Evolutionary conservation across 2,797 vertebrate species (phyloP).

Genomic region (Gymnoscopelus microlampas): DNA sequence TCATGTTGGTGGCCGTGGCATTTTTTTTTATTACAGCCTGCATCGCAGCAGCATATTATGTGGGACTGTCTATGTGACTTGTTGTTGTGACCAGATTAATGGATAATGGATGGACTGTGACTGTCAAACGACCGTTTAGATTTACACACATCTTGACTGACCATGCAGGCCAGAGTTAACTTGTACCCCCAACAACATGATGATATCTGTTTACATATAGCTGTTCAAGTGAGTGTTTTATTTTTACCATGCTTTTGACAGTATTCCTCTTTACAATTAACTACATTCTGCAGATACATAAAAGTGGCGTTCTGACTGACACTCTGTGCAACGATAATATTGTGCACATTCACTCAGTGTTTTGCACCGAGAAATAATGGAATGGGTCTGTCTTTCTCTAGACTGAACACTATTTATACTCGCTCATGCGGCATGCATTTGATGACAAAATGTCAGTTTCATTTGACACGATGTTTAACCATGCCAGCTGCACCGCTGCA

Average conservation of each 20-base stretch:
- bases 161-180: conserved; percentile 18
- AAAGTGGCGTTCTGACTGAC: neutral
- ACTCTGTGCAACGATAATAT: neutral
- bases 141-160: conserved; percentile 39
- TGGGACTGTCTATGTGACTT: no score
- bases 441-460: no score
- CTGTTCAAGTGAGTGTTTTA: neutral
- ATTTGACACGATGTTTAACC: no score
- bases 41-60: no score
- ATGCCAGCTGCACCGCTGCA: no score
- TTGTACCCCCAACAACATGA: conserved; percentile 4
- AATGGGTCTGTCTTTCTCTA: neutral
- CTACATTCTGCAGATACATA: no score
- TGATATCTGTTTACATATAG: conserved; percentile 10
- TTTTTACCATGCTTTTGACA: neutral
- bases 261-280: no score
- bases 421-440: no score
- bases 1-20: conserved; percentile 38
- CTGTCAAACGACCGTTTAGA: conserved; percentile 20
- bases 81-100: neutral
- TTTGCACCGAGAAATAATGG: neutral
- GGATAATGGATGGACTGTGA: conserved; percentile 21
- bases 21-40: neutral
- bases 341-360: neutral
- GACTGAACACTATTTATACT: no score